Conservation (phyloP, 2,113 vertebrate species). For the Podiceps cristatus region DNA sequence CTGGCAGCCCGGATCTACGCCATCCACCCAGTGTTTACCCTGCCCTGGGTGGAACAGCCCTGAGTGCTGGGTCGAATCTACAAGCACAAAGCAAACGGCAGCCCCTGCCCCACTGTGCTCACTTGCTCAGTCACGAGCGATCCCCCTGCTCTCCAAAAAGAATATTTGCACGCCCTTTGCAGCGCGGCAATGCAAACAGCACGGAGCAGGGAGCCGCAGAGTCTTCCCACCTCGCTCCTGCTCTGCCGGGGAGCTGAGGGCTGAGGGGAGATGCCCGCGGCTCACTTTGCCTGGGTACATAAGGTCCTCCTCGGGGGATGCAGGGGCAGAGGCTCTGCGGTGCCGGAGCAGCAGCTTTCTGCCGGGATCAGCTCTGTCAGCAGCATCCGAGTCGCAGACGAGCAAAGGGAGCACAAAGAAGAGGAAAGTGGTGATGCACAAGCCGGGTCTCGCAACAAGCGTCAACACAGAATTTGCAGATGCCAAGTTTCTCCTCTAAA, state of each 20-base stretch:
- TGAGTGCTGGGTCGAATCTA: neutral
- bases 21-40: neutral
- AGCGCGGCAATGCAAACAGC: neutral
- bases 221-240: neutral
- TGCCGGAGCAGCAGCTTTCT: neutral
- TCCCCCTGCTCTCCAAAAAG: rapidly evolving
- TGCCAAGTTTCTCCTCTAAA: rapidly evolving
- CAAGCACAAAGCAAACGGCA: rapidly evolving
- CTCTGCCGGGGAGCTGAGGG: neutral
- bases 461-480: rapidly evolving
- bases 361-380: neutral
- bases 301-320: rapidly evolving
- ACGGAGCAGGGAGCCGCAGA: neutral
- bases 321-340: neutral
- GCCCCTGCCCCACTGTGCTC: neutral
- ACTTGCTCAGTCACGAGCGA: rapidly evolving
- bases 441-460: neutral
- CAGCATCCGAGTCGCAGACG: rapidly evolving
- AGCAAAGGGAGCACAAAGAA: neutral
- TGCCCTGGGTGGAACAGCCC: neutral
- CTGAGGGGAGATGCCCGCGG: neutral
- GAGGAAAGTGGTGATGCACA: neutral
- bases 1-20: neutral
- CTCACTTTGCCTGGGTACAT: rapidly evolving
- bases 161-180: neutral